phyloP scores from a whole-genome alignment of 2,113 vertebrate species.

The Pithys albifrons region DNA sequence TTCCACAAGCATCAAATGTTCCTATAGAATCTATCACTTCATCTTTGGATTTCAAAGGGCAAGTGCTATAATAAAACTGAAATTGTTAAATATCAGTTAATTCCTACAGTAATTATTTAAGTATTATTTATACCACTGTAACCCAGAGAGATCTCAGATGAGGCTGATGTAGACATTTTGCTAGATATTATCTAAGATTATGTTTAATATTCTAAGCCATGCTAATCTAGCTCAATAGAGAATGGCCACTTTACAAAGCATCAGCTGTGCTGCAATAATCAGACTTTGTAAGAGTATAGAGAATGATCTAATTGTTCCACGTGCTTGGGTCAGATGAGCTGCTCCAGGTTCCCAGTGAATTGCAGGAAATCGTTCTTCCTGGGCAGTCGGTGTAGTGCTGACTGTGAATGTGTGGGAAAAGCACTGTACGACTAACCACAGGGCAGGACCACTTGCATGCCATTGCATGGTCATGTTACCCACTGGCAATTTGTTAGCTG shows the following conservation, averaged over 20 bases:
- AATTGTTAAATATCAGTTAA: conserved; percentile 20
- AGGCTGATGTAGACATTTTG: background rate
- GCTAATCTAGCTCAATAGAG: background rate
- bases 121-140: conserved; percentile 34
- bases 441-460: background rate
- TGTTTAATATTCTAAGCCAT: conserved; percentile 4
- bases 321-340: background rate
- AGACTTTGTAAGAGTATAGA: background rate
- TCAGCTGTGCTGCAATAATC: background rate
- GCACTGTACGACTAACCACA: background rate
- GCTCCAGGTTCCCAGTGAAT: background rate
- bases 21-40: background rate
- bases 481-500: background rate
- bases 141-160: background rate
- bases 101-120: conserved; percentile 35
- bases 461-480: background rate
- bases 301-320: background rate
- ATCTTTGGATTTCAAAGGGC: background rate
- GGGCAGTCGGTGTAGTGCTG: background rate
- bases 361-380: background rate
- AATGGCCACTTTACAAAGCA: background rate
- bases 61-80: conserved; percentile 28
- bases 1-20: background rate
- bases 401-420: background rate
- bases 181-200: background rate